Percentiles rank a stretch among this genome's conserved stretches.
phyloP scores from a whole-genome alignment of 1,140 invertebrate genomes.

The Dufourea novaeangliae region DNA sequence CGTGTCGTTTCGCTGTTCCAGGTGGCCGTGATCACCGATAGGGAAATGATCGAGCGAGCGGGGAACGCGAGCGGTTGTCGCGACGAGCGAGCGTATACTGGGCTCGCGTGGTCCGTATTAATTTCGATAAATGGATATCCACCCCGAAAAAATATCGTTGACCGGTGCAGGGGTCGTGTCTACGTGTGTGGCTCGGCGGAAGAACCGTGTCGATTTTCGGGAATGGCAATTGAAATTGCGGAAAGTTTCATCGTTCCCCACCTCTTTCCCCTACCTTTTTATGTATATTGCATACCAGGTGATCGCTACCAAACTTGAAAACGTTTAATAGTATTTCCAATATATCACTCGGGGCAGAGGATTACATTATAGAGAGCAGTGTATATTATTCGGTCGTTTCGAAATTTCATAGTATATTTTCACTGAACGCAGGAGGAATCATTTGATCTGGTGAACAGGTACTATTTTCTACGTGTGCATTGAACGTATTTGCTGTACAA shows the following conservation, averaged over 20 bases:
- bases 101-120: slow-evolving; percentile 16
- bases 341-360: too few species aligned
- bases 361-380: too few species aligned
- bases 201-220: neutral
- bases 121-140: slow-evolving; percentile 36
- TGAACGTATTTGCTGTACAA: too few species aligned
- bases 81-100: neutral
- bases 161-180: neutral
- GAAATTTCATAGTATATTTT: too few species aligned
- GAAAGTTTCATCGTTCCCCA: neutral
- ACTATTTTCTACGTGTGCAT: too few species aligned
- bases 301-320: too few species aligned
- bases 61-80: neutral
- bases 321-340: too few species aligned
- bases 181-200: neutral
- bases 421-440: too few species aligned
- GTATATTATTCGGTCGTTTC: too few species aligned
- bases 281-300: too few species aligned
- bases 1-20: neutral
- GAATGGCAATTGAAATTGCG: neutral
- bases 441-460: too few species aligned
- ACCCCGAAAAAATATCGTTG: neutral
- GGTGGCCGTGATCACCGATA: slow-evolving; percentile 12
- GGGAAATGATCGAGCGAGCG: slow-evolving; percentile 11
- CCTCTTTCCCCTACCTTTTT: neutral